Base-by-base conservation (phyloP, 2,113 vertebrate species). In the Oreamnos americanus region DNA sequence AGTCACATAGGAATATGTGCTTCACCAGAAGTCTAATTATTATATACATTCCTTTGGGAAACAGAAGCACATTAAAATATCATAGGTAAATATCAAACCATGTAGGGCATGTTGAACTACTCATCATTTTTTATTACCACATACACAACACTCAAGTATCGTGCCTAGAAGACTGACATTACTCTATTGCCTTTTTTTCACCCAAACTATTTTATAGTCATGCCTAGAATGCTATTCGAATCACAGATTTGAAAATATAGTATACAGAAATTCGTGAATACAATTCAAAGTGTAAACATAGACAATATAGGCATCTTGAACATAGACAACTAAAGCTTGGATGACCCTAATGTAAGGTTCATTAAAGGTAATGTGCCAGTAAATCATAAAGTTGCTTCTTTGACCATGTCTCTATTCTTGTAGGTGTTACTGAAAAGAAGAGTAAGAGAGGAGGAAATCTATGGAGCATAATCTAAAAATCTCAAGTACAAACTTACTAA, bases 1-100 rank as follows among this genome's bases (percentile, higher is more conserved):
- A 98, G 89, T 94, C 87, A 97, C 95, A 97, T 94, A 95, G 45
- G 57, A 98, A 97, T 97, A 94, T 90, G 74, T 97, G 43, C 43
- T 97, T 96, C 91, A 64, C 36, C 45, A 45, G 81, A 97, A 96
- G 89, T 97, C 84, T 98, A 98, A 98, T 98, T 98, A 98, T 98
- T 98, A 97, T 85, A 92, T 96, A 89, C 10, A 96, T 19, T 97
- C 96, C 47, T 93, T 83, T 67, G 96, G 90, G 98, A 97, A 97
- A 93, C 51, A 94, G 85, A 97, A 95, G 33, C 90, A 97, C 19
- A 92, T 14, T 16, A n/a, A 88, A 97, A 93, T 98, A 95, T 74
- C 30, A 98, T 94, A 97, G 97, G 97, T 93, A 98, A 98, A 97
- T 98, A 98, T 97, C 97, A 98, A 58, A 86, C 82, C 90, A 74